These are phyloP conservation scores for Troides aeacus DNA, from an alignment of 2,888 invertebrate genomes.

Conservation along the genomic window DNA sequence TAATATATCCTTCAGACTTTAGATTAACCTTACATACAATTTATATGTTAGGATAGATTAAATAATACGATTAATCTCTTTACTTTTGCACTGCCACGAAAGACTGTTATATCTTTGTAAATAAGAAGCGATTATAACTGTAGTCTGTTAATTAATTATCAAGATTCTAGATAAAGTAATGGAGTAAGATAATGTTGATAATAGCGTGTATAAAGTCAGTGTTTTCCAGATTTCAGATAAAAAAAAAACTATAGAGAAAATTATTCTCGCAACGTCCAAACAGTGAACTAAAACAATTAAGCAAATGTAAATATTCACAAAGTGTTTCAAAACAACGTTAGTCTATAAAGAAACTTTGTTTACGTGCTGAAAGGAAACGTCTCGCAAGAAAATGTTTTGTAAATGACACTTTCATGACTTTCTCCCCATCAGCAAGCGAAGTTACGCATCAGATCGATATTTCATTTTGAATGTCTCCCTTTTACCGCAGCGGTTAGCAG, in stretches of 20 bases:
- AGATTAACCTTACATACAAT: background rate
- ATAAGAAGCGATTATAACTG: background rate
- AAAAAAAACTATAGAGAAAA: too few species aligned
- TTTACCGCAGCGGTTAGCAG: conserved; percentile 4
- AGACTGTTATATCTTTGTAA: too few species aligned
- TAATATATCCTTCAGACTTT: background rate
- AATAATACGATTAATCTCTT: too few species aligned
- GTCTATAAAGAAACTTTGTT: conserved; percentile 20
- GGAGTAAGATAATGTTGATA: background rate
- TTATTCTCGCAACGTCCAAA: background rate
- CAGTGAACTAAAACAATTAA: background rate
- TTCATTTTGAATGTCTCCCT: conserved; percentile 20
- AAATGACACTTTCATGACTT: conserved; percentile 23
- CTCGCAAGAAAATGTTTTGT: conserved; percentile 19
- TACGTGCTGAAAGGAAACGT: conserved; percentile 20
- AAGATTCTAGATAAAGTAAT: background rate
- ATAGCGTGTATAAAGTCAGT: background rate
- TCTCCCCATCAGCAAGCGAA: conserved; percentile 18
- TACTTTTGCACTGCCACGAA: too few species aligned
- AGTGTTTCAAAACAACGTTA: background rate
- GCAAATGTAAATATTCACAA: background rate
- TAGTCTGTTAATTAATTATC: background rate
- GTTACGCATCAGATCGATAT: conserved; percentile 21
- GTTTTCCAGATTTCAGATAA: too few species aligned
- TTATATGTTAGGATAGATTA: background rate